These are phyloP conservation scores for Aulostomus chinensis DNA, from an alignment of 2,797 vertebrate species.

Conservation along the genomic window DNA sequence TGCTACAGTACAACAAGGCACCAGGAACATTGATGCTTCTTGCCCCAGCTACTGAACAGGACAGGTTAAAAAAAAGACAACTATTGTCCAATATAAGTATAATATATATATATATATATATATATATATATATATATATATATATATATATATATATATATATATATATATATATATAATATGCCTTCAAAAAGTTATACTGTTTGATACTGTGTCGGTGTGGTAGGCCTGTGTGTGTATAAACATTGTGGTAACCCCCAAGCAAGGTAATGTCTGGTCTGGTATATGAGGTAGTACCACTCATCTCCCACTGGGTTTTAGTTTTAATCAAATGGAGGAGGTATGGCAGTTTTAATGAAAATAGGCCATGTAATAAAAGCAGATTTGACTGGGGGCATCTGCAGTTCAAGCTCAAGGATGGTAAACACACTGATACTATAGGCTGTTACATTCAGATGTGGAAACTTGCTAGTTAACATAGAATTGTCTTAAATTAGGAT, in stretches of 20 bases:
- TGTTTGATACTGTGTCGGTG: conserved; percentile 38
- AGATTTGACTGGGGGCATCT: conserved; percentile 67
- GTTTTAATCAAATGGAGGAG: conserved; percentile 54
- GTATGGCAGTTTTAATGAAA: conserved; percentile 68
- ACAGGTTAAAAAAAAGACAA: too few relatives aligned
- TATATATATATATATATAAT: too few relatives aligned
- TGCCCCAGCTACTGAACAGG: too few relatives aligned
- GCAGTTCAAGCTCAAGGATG: conserved; percentile 70
- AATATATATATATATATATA: too few relatives aligned
- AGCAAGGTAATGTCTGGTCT: conserved; percentile 68
- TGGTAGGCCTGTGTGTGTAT: conserved; percentile 57
- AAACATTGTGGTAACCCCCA: conserved; percentile 70
- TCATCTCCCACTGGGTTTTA: conserved; percentile 73
- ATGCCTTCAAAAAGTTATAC: conserved; percentile 11
- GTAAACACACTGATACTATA: conserved; percentile 59
- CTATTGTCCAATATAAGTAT: too few relatives aligned
- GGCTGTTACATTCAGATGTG: conserved; percentile 41
- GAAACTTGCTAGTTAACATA: conserved; percentile 16
- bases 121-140: too few relatives aligned
- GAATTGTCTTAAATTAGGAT: too few relatives aligned
- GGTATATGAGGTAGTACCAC: conserved; percentile 68
- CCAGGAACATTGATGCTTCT: too few relatives aligned
- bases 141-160: too few relatives aligned
- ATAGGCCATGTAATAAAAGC: conserved; percentile 68
- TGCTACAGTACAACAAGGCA: too few relatives aligned